phyloP scores from a whole-genome alignment of 92 coral and sea anemone genomes.

The Siderastrea radians region DNA sequence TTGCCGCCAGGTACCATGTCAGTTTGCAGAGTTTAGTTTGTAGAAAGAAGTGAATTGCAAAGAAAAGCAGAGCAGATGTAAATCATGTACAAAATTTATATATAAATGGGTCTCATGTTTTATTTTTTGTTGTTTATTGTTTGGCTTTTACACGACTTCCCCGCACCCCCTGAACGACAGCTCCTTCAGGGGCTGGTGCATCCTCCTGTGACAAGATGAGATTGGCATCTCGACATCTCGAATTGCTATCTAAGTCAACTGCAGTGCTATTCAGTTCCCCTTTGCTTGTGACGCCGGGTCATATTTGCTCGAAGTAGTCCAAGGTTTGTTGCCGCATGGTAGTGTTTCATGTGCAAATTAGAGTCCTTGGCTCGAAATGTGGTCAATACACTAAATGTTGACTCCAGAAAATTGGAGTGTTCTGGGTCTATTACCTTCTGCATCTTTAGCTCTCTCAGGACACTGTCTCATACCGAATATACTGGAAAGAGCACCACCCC shows the following conservation, averaged over 20 bases:
- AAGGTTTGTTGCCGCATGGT: slow-evolving; percentile 47
- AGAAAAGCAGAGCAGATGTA: no score
- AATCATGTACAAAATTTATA: no score
- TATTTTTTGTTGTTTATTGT: no score
- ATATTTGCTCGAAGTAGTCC: slow-evolving; percentile 42
- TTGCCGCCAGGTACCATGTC: no score
- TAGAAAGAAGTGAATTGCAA: no score
- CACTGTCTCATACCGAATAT: slow-evolving; percentile 61
- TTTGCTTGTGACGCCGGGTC: slow-evolving; percentile 45
- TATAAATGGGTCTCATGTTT: no score
- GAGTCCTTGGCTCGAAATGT: slow-evolving; percentile 53
- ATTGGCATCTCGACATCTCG: background rate
- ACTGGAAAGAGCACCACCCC: no score
- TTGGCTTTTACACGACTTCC: no score
- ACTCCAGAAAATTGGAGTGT: slow-evolving; percentile 64
- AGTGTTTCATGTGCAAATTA: slow-evolving; percentile 35
- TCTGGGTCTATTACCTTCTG: slow-evolving; percentile 50
- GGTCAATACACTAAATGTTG: slow-evolving; percentile 44
- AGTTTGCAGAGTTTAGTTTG: no score
- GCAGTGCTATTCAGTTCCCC: slow-evolving; percentile 68
- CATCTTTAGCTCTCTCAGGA: slow-evolving; percentile 44
- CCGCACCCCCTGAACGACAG: no score
- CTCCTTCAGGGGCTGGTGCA: background rate
- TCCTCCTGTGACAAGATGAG: background rate
- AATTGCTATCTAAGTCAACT: slow-evolving; percentile 4